Conservation (phyloP, 1,140 invertebrate genomes). For the Brachionus koreanus region DNA sequence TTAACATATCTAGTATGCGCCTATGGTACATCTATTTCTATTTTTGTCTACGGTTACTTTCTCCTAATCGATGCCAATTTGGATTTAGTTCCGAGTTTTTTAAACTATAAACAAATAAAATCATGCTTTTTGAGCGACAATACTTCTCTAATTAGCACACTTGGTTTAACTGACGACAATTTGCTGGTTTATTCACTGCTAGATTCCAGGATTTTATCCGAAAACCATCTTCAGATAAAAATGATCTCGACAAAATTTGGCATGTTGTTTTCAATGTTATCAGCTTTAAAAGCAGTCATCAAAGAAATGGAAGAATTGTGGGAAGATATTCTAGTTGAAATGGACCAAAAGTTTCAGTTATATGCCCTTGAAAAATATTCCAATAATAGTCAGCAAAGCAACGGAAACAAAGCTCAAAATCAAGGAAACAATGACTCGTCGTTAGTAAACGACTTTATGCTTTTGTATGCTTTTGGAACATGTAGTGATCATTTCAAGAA, state of each 20-base stretch:
- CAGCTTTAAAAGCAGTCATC: constrained; percentile 50
- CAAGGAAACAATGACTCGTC: constrained; percentile 47
- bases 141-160: constrained; percentile 7
- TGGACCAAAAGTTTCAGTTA: constrained; percentile 83
- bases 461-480: constrained; percentile 80
- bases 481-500: constrained; percentile 71
- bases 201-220: constrained; percentile 13
- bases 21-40: constrained; percentile 33
- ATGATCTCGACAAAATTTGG: constrained; percentile 41
- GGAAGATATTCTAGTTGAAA: constrained; percentile 87
- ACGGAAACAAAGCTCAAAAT: not conserved
- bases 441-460: constrained; percentile 82
- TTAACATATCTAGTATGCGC: constrained; percentile 35
- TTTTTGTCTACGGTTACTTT: constrained; percentile 43
- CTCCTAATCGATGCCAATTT: constrained; percentile 38
- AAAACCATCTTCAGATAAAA: constrained; percentile 42
- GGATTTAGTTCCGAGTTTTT: constrained; percentile 14
- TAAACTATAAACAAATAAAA: constrained; percentile 40
- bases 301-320: constrained; percentile 81
- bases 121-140: constrained; percentile 41
- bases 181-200: constrained; percentile 14
- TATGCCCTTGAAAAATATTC: constrained; percentile 70
- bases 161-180: constrained; percentile 35
- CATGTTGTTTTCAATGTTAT: constrained; percentile 44
- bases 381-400: constrained; percentile 54